Percentiles rank a stretch among this genome's conserved stretches.
These are phyloP conservation scores for Eurytoma adleriae DNA, from an alignment of 2,888 invertebrate species.

Conservation along the genomic window DNA sequence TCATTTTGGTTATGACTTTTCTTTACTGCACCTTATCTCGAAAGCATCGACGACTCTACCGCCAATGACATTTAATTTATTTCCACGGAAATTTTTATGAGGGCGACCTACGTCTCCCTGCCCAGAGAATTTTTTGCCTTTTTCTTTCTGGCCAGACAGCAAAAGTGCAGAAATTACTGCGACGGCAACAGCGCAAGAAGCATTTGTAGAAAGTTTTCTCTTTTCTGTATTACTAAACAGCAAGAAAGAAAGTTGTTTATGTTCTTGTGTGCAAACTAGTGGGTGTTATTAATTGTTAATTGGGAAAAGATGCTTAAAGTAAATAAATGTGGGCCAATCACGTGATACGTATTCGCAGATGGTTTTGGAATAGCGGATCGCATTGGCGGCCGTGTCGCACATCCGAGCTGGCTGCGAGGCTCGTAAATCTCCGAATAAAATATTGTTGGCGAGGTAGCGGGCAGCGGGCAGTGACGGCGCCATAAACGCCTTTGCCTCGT, in stretches of 20 bases:
- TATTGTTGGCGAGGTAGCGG: conserved; percentile 28
- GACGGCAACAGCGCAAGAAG: no score
- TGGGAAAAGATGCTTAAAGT: no score
- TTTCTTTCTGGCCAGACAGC: background rate
- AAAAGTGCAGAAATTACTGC: conserved; percentile 29
- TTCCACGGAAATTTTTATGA: conserved; percentile 48
- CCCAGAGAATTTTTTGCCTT: background rate
- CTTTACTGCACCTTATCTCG: conserved; percentile 45
- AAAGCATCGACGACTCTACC: conserved; percentile 21
- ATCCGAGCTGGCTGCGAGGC: conserved; percentile 46
- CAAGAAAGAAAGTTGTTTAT: background rate
- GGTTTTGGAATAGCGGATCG: background rate
- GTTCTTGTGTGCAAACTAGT: background rate
- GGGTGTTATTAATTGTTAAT: no score
- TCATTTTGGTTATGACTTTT: conserved; percentile 47
- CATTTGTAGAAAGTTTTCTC: no score
- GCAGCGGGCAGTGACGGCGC: conserved; percentile 49
- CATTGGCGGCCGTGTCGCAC: conserved; percentile 42
- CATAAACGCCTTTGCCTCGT: conserved; percentile 48
- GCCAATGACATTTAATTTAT: conserved; percentile 42
- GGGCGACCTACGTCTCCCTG: background rate
- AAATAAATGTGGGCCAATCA: no score
- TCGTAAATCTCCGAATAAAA: conserved; percentile 62
- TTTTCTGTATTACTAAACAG: background rate
- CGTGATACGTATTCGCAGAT: background rate